Evolutionary conservation across 2,888 invertebrate genomes (phyloP), one percentile per base, ranked within the genome.

Genomic region (Agrotis segetum): DNA sequence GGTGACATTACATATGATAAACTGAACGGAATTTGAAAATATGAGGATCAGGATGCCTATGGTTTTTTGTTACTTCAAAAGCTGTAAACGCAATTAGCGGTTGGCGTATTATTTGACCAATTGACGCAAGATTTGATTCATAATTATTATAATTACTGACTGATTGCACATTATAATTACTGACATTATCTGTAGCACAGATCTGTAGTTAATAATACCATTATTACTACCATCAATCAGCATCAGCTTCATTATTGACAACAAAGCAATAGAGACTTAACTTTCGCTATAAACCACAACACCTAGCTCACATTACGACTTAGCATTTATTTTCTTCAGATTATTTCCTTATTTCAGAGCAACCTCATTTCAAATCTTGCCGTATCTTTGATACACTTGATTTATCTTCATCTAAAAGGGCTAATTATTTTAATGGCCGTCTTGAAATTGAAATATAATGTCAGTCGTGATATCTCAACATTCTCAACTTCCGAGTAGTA

Each of bases 361-460:
- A 50, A 59, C 19, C 14, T 47, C 17, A 46, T n/a, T 64, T 44
- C 14, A 50, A 60, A 60, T 52, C 17, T n/a, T 44, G 50, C 17
- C 13, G n/a, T 52, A 65, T 63, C 67, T 71, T 71, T 55, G 44
- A 61, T 67, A 24, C 34, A 67, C 59, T 71, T 66, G 58, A 78
- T 72, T 70, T 76, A 78, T 72, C 53, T 78, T 65, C 66, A 77
- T 81, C 61, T 82, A 66, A 78, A 81, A 70, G 61, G 64, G 61
- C 76, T 74, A 82, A 83, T 83, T 80, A 75, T 71, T 68, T 49
- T 75, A 85, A 80, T 80, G 67, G 65, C 0, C 50, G 50, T 71
- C 80, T 79, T 69, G 66, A 72, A 74, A 85, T 83, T 85, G 83
- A 82, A 85, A 83, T 72, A 67, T 80, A 79, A 83, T 80, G 83